A percentile compares a stretch with the other conserved stretches of the same genome.
Conservation (phyloP, 2,113 vertebrate species). For the Orientallactaga bullata region DNA sequence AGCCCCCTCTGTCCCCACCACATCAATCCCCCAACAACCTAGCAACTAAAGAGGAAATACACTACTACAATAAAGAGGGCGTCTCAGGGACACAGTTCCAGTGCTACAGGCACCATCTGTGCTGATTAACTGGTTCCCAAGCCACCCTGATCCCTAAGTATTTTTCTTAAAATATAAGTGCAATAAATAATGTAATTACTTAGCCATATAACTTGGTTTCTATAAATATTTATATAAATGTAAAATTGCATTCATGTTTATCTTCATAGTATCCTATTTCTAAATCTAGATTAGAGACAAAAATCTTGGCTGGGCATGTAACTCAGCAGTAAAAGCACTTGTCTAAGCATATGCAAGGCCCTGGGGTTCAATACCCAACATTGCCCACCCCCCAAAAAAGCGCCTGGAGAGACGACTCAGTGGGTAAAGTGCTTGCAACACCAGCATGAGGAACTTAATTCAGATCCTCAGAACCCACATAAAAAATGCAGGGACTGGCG, state of each 20-base stretch:
- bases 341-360: neutral
- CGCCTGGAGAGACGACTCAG: no score
- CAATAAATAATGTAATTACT: neutral
- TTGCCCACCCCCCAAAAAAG: no score
- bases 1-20: fast-evolving
- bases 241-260: neutral
- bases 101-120: neutral
- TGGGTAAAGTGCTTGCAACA: no score
- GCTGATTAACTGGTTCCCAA: neutral
- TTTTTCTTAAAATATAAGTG: conserved; percentile 2
- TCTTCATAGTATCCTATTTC: conserved; percentile 30
- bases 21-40: neutral
- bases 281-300: neutral
- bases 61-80: no score
- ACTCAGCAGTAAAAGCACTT: neutral
- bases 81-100: neutral
- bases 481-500: no score
- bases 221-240: neutral
- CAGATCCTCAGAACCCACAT: no score
- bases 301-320: neutral
- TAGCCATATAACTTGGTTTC: neutral
- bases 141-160: neutral
- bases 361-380: neutral
- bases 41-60: neutral
- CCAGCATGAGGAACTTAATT: no score